These are phyloP conservation scores for Drosophila gaucha DNA, from an alignment of 2,888 invertebrate genomes.

Conservation along the genomic window DNA sequence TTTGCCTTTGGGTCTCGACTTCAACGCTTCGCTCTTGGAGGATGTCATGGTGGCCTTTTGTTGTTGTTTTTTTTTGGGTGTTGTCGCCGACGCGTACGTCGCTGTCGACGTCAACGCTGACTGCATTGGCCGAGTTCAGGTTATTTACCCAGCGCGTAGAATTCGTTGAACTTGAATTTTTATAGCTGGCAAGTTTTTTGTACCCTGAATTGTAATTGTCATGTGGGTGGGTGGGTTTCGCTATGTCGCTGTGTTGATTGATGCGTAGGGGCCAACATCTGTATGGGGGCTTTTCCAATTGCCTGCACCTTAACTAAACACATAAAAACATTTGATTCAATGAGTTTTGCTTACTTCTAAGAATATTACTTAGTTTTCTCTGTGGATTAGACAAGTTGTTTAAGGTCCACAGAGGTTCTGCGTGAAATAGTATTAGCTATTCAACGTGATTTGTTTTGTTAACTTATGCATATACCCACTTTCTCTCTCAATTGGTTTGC, in stretches of 20 bases:
- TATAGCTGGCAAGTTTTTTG: slow-evolving; percentile 52
- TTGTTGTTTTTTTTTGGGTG: slow-evolving; percentile 49
- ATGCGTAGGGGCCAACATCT: background rate
- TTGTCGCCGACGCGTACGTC: slow-evolving; percentile 43
- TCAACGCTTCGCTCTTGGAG: slow-evolving; percentile 43
- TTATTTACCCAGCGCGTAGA: slow-evolving; percentile 70
- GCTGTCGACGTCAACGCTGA: slow-evolving; percentile 17
- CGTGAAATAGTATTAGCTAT: background rate
- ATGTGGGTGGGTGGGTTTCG: slow-evolving; percentile 9
- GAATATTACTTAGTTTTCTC: background rate
- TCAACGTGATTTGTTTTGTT: background rate
- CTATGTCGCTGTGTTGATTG: background rate
- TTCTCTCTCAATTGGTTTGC: background rate
- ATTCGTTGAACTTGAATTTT: slow-evolving; percentile 73
- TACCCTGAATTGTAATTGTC: slow-evolving; percentile 24
- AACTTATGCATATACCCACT: background rate
- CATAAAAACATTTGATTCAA: slow-evolving; percentile 8
- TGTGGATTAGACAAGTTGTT: slow-evolving; percentile 1
- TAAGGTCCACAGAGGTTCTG: no score
- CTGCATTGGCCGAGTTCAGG: slow-evolving; percentile 52
- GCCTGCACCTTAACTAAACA: no score
- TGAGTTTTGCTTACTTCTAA: slow-evolving; percentile 4
- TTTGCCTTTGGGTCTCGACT: slow-evolving; percentile 31
- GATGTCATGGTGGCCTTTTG: slow-evolving; percentile 53
- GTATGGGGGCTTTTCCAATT: no score